Evolutionary conservation across 30 jellyfish, hydroid and myxozoan species (phyloP), one percentile per base, ranked within the genome.

Genomic region (Pseudorhiza aurosa): DNA sequence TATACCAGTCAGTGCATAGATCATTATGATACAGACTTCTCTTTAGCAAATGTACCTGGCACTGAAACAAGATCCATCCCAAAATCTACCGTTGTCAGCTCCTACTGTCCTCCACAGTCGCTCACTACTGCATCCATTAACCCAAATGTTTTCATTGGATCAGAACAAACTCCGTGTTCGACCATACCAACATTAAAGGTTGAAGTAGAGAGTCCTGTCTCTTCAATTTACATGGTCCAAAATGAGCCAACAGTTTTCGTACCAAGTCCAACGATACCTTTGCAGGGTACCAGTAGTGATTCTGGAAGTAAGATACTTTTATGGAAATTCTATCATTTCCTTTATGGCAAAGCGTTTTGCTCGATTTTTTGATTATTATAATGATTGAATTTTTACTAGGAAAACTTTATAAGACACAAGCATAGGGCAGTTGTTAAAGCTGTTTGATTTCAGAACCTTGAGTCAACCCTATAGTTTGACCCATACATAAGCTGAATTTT

Each of bases 201-300:
- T 8, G 82, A 77, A 60, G 32, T 19, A 18, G 82, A 49, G 28
- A 77, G 60, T 50, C 82, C 71, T 10, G 77, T 31, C 35, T 31
- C 75, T 1, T 60, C 89, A 9, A 15, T 77, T 27, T 77, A 77
- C 63, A 51, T 77, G 75, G 73, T 62, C 8, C 81, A 43, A 15
- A 40, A 47, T 60, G 82, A 65, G 5, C 70, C 83, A 43, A 27
- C 45, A 36, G 29, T 62, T 40, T 62, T 59, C 21, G 74, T 77
- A 8, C 77, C 89, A 77, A 77, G 89, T 45, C 89, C 89, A 45
- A 77, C 81, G 6, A 77, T 77, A 7, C 77, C 89, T 1, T 58
- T 77, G 11, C 89, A 77, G 28, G 63, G 71, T 28, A 30, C 81
- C 27, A 44, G 75, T 0, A 2, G 78, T 9, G 71, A 47, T 56